These are phyloP conservation scores for Austrolebias charrua DNA, from an alignment of 2,797 vertebrate genomes.

Conservation along the genomic window DNA sequence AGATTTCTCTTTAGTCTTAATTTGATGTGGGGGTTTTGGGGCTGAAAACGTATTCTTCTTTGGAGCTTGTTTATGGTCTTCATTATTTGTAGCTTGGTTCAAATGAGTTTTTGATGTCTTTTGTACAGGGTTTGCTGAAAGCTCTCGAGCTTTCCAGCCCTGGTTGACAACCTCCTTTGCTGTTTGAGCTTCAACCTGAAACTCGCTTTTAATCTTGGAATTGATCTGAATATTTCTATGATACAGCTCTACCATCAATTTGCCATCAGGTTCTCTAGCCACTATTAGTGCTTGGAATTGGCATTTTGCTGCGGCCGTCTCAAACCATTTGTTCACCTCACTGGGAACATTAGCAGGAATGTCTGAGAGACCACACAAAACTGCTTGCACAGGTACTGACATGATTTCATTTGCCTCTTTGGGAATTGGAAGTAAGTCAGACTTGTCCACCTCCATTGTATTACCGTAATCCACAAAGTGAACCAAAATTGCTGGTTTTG, in stretches of 20 bases:
- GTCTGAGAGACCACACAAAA: conserved; percentile 87
- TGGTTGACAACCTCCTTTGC: conserved; percentile 29
- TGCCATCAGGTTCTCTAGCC: conserved; percentile 86
- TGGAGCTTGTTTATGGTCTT: conserved; percentile 3
- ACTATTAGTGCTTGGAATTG: conserved; percentile 83
- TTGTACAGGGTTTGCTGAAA: not conserved
- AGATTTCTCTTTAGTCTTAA: conserved; percentile 9
- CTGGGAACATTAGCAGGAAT: conserved; percentile 71
- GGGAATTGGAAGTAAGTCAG: conserved; percentile 84
- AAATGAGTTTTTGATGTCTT: conserved; percentile 11
- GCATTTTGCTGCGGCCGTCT: conserved; percentile 73
- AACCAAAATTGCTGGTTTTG: conserved; percentile 73
- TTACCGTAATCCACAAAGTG: conserved; percentile 97
- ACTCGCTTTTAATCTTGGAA: conserved; percentile 80
- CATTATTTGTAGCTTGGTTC: conserved; percentile 9
- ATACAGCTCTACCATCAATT: conserved; percentile 88
- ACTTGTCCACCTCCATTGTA: conserved; percentile 76
- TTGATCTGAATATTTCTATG: conserved; percentile 83
- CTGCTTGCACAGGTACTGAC: conserved; percentile 88
- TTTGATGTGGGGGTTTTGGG: conserved; percentile 16
- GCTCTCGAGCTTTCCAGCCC: conserved; percentile 11
- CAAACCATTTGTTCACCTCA: conserved; percentile 85
- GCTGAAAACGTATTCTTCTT: not conserved
- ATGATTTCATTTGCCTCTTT: conserved; percentile 83
- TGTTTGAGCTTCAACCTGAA: conserved; percentile 56